These are phyloP conservation scores for Trisateles emortualis DNA, from an alignment of 2,888 invertebrate genomes.

Conservation along the genomic window DNA sequence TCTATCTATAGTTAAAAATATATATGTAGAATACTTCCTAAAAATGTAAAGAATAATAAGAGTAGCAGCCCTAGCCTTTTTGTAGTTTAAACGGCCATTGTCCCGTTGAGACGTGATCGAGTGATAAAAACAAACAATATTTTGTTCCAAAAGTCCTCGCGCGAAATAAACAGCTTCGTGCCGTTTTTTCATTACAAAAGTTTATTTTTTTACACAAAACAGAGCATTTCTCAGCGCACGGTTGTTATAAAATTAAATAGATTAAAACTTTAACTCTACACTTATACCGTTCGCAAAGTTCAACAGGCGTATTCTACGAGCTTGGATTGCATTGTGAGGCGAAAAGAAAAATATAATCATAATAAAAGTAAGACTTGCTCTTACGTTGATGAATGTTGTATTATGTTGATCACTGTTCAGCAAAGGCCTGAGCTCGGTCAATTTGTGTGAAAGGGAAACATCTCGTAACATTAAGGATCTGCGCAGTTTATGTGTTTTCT, in stretches of 20 bases:
- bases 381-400: slow-evolving; percentile 23
- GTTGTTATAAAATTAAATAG: slow-evolving; percentile 10
- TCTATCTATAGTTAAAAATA: no score
- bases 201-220: slow-evolving; percentile 7
- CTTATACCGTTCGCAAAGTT: not conserved
- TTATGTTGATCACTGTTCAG: slow-evolving; percentile 21
- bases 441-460: slow-evolving; percentile 33
- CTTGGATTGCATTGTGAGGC: slow-evolving; percentile 8
- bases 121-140: slow-evolving; percentile 14
- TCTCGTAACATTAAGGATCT: slow-evolving; percentile 41
- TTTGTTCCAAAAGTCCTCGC: slow-evolving; percentile 8
- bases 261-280: slow-evolving; percentile 14
- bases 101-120: slow-evolving; percentile 4
- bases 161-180: slow-evolving; percentile 8
- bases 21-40: no score
- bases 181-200: slow-evolving; percentile 4
- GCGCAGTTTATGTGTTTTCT: slow-evolving; percentile 34
- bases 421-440: slow-evolving; percentile 18
- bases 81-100: slow-evolving; percentile 2
- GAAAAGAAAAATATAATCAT: slow-evolving; percentile 36
- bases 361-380: slow-evolving; percentile 36
- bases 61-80: not conserved
- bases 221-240: not conserved
- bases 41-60: no score
- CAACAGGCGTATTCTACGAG: not conserved